These are phyloP conservation scores for Phallusia fumigata DNA, from an alignment of 23 tunicate genomes.

Conservation along the genomic window DNA sequence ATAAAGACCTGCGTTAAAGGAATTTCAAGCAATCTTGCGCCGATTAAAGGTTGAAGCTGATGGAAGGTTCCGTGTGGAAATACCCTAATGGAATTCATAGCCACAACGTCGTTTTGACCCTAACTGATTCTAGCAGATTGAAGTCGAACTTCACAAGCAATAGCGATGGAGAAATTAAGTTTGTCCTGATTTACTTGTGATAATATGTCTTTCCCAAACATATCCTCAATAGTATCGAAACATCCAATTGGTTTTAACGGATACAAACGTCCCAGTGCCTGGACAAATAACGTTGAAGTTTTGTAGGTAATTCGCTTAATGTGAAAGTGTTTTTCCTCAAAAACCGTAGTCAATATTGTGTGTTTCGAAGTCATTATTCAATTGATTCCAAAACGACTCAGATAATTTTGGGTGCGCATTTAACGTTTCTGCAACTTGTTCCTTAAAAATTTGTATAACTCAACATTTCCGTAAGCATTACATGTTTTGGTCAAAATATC, in stretches of 20 bases:
- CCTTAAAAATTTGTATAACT: neutral
- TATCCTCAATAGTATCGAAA: neutral
- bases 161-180: neutral
- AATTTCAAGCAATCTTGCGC: no score
- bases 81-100: no score
- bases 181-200: no score
- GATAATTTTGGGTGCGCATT: neutral
- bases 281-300: constrained; percentile 3
- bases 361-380: neutral
- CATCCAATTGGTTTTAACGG: neutral
- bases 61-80: no score
- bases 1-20: no score
- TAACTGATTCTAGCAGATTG: neutral
- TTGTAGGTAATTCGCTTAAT: no score
- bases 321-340: no score
- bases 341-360: no score
- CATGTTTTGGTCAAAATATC: constrained; percentile 39
- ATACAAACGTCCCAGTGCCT: neutral
- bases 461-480: constrained; percentile 13
- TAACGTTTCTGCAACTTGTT: neutral
- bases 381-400: neutral
- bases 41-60: no score
- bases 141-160: neutral
- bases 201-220: neutral
- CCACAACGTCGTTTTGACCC: no score